Evolutionary conservation across 2,113 vertebrate genomes (phyloP).

Genomic region (Zootoca vivipara): DNA sequence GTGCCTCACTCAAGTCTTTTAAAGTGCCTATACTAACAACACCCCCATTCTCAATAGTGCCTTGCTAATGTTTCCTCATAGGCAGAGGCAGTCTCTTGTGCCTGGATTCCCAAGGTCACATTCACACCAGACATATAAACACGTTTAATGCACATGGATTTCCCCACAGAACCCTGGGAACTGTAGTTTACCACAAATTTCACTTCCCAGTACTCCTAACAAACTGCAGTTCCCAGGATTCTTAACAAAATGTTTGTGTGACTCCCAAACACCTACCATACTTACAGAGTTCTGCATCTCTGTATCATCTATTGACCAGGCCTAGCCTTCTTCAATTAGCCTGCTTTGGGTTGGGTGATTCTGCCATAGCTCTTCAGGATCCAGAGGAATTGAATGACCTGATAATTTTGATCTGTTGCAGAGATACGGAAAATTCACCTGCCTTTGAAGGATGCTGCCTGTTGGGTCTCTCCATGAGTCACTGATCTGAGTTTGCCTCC

Average conservation of each 20-base stretch:
- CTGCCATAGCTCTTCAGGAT: not conserved
- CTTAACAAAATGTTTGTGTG: not conserved
- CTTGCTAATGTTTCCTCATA: not conserved
- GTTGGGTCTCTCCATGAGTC: not conserved
- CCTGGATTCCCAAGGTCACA: not conserved
- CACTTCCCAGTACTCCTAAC: too few species aligned
- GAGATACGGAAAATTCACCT: too few species aligned
- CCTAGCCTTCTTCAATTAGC: not conserved
- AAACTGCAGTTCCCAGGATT: too few species aligned
- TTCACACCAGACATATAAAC: too few species aligned
- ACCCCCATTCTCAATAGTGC: not conserved
- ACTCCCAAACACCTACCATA: not conserved
- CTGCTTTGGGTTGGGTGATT: not conserved
- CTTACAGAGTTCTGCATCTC: not conserved
- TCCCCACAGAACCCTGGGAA: too few species aligned
- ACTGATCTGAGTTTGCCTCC: not conserved
- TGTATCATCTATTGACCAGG: too few species aligned
- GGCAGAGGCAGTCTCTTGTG: not conserved
- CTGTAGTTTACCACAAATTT: too few species aligned
- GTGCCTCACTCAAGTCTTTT: too few species aligned
- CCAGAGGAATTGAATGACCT: not conserved
- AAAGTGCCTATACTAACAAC: too few species aligned
- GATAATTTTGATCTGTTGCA: too few species aligned
- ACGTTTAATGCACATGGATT: too few species aligned
- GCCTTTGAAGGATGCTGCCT: not conserved